A percentile compares a stretch with the other conserved stretches of the same genome.
Evolutionary conservation across 2,888 invertebrate species (phyloP).

Genomic region (Pseudococcus jackbeardsleyi): DNA sequence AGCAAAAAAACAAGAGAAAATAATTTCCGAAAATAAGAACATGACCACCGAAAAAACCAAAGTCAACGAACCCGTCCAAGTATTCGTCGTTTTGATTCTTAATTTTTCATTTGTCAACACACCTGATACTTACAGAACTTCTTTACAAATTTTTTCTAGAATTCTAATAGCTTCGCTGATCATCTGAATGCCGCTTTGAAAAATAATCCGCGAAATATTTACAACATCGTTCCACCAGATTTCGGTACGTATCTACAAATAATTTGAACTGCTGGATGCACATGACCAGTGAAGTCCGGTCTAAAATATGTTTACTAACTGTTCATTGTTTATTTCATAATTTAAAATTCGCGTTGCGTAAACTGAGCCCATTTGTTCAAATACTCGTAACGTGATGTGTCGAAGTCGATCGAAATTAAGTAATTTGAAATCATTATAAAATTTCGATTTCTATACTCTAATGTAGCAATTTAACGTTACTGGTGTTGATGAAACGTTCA

Average conservation of each 20-base stretch:
- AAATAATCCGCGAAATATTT: constrained; percentile 19
- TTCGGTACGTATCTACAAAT: constrained; percentile 1
- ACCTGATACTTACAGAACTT: neutral
- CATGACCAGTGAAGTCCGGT: neutral
- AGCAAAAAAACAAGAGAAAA: neutral
- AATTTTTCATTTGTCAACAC: neutral
- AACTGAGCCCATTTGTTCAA: neutral
- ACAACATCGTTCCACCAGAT: neutral
- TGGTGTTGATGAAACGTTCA: neutral
- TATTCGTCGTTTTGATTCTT: neutral
- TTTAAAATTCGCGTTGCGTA: neutral
- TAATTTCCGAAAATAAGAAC: neutral
- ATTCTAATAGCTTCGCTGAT: constrained; percentile 34
- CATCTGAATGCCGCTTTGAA: constrained; percentile 38
- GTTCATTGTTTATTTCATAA: constrained; percentile 1
- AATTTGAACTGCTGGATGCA: neutral
- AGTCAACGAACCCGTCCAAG: neutral
- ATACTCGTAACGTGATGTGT: neutral
- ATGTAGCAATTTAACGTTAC: neutral
- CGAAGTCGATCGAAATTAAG: neutral
- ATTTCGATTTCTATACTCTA: neutral
- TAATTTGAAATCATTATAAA: neutral
- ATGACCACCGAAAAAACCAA: neutral
- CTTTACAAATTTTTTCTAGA: constrained; percentile 2
- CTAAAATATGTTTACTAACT: neutral